A percentile compares a stretch with the other conserved stretches of the same genome.
Evolutionary conservation across 2,113 vertebrate species (phyloP).

Genomic region (Scomber colias): DNA sequence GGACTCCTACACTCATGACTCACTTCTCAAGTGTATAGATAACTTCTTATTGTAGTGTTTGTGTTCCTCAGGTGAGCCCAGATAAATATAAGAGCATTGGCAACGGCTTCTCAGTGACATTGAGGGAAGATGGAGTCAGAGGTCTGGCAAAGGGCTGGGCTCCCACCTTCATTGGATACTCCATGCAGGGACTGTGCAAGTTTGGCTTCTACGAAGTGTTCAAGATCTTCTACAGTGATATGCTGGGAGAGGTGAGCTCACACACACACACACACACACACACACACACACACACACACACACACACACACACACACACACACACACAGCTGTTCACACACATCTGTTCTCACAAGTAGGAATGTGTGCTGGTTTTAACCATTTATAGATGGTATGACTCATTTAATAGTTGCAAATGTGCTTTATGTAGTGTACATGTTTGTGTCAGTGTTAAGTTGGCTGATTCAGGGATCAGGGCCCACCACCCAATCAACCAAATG

Average conservation of each 20-base stretch:
- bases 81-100: slow-evolving; percentile 97
- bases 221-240: slow-evolving; percentile 93
- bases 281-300: not conserved
- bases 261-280: not conserved
- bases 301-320: not conserved
- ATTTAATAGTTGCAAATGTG: too few relatives aligned
- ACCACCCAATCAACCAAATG: too few relatives aligned
- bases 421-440: too few relatives aligned
- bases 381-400: too few relatives aligned
- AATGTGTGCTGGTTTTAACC: too few relatives aligned
- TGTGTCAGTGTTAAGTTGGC: too few relatives aligned
- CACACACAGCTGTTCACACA: not conserved
- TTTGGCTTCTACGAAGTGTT: slow-evolving; percentile 99
- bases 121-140: slow-evolving; percentile 94
- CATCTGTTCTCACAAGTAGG: not conserved
- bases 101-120: slow-evolving; percentile 92
- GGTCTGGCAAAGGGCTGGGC: slow-evolving; percentile 99
- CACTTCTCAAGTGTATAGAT: not conserved
- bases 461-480: too few relatives aligned
- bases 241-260: slow-evolving; percentile 93
- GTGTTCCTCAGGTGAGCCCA: slow-evolving; percentile 89
- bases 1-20: not conserved
- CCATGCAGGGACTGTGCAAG: slow-evolving; percentile 99
- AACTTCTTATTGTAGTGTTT: not conserved
- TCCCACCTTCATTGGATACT: slow-evolving; percentile 97